Conservation (phyloP, 2,797 vertebrate genomes). For the Morus bassanus region DNA sequence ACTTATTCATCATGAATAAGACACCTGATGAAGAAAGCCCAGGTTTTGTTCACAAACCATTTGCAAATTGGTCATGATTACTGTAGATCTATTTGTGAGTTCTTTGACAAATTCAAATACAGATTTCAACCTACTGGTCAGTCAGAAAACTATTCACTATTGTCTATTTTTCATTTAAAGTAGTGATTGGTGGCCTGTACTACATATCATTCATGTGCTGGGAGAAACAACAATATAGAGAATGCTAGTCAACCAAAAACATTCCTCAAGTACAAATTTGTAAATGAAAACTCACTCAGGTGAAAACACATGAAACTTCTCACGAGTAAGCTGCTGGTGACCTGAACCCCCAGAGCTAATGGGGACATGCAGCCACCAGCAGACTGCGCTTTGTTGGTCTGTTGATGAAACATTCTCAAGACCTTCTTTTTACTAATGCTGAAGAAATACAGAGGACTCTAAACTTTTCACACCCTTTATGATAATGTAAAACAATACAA, state of each 20-base stretch:
- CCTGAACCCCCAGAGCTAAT: background rate
- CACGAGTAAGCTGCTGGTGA: accelerated
- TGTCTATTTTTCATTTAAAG: background rate
- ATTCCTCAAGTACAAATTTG: background rate
- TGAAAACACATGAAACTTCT: background rate
- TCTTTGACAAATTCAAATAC: background rate
- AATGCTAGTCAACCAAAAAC: background rate
- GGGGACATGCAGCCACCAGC: background rate
- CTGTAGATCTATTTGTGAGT: background rate
- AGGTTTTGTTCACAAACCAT: background rate
- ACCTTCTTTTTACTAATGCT: background rate
- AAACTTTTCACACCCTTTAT: background rate
- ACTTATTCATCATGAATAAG: background rate
- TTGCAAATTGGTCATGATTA: background rate
- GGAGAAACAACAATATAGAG: background rate
- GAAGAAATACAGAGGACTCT: background rate
- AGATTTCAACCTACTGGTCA: background rate
- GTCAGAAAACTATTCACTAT: background rate
- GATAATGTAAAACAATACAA: background rate
- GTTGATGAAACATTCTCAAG: background rate
- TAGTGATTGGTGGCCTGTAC: background rate
- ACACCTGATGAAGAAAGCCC: background rate
- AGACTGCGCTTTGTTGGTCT: background rate
- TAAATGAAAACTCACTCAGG: background rate
- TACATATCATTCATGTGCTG: background rate